A percentile compares a stretch with the other conserved stretches of the same genome.
Conservation (phyloP, 2,888 invertebrate genomes). For the Elegia similella region DNA sequence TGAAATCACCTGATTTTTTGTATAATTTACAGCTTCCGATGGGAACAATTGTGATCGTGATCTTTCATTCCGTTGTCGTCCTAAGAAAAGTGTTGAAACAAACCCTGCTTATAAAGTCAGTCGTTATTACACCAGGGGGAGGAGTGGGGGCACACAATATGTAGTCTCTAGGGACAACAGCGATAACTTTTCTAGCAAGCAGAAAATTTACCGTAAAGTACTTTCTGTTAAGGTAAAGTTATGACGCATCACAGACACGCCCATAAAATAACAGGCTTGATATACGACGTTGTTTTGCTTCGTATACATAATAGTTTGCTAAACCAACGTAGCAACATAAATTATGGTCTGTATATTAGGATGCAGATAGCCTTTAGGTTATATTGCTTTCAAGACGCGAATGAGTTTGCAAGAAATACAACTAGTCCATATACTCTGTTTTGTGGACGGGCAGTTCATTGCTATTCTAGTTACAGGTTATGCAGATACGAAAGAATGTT, state of each 20-base stretch:
- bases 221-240: conserved; percentile 14
- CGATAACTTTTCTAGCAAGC: conserved; percentile 10
- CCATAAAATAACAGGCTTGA: conserved; percentile 7
- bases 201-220: conserved; percentile 9
- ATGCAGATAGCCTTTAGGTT: conserved; percentile 25
- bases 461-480: too few species aligned
- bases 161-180: neutral
- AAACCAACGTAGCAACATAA: conserved; percentile 12
- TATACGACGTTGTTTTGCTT: neutral
- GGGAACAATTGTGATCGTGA: conserved; percentile 52
- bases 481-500: too few species aligned
- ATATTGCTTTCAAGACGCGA: conserved; percentile 34
- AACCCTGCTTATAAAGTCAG: conserved; percentile 37
- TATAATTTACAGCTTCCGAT: conserved; percentile 50
- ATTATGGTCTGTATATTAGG: conserved; percentile 29
- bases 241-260: conserved; percentile 10
- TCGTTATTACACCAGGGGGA: conserved; percentile 38
- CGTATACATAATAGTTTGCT: conserved; percentile 9
- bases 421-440: too few species aligned
- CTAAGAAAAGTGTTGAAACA: neutral
- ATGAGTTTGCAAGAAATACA: too few species aligned
- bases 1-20: conserved; percentile 44
- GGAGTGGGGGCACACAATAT: conserved; percentile 24
- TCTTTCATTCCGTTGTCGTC: conserved; percentile 36
- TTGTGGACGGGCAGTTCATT: too few species aligned